Base-by-base conservation (phyloP, 2,113 vertebrate species). In the Macrotis lagotis region DNA sequence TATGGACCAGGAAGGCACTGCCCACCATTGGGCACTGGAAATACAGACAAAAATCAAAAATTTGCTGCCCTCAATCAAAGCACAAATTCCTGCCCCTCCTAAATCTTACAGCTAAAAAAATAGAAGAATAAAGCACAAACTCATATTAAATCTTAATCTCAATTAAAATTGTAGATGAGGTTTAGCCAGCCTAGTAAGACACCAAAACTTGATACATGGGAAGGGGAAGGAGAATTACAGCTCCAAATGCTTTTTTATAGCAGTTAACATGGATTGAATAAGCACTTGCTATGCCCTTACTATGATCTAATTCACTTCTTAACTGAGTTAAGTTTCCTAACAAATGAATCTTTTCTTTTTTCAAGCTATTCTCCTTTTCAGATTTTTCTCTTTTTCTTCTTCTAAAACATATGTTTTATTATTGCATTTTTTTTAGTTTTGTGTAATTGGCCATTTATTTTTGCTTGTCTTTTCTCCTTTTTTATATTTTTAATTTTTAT, bases 351-450 rank as follows among this genome's bases (percentile, higher is more conserved):
- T 97, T 97, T 2, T 94, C 97, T 55, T 28, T 25, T 59, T 52
- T 96, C 50, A 1, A 98, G 94, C 2, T 51, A n/a, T 31, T 8
- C 95, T 51, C 31, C 9, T 93, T 50, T 48, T 24, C 6, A 66
- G 89, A 22, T 88, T 48, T 51, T 48, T 44, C 25, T 53, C 90
- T 31, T 50, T 93, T 59, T 98, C 97, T 8, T 55, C 25, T 0
- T 96, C 83, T 8, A 98, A 92, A 55, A 90, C 1, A 0, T 51
- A 59, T 0, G 11, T 89, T 53, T 96, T 93, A 14, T n/a, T 25
- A 8, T 22, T 25, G 50, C 97, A 94, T 16, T 95, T 93, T 51
- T 98, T 4, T 91, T 98, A 55, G 98, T 97, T 52, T 93, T 93
- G 55, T 97, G 50, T 47, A 98, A 97, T 51, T n/a, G n/a, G n/a